Evolutionary conservation across 2,888 invertebrate genomes (phyloP), one percentile per base, ranked within the genome.

Genomic region (Drosophila cognata): DNA sequence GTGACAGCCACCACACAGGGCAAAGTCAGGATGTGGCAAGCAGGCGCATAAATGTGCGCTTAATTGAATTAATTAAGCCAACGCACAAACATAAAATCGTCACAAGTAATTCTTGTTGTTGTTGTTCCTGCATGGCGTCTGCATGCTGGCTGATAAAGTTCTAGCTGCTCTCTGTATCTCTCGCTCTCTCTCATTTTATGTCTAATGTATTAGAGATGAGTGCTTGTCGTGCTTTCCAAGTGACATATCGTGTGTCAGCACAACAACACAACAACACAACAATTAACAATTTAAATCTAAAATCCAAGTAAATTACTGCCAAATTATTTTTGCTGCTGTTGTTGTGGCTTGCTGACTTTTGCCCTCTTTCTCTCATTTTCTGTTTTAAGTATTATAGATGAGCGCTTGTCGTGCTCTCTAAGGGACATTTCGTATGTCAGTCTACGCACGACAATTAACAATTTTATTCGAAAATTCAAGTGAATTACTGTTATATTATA

Each of bases 51-150:
- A 84, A 87, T 86, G 87, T 78, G 84, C 82, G 87, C 84, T 78
- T 84, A 87, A 84, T 84, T 87, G 84, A 84, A 84, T 87, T 84
- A 84, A 84, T 84, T 84, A 84, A 84, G 87, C 76, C 84, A 84
- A 82, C 82, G 87, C 84, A 87, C 84, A 84, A 84, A 81, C 84
- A 84, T 84, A 84, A 84, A 84, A 86, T 82, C 84, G 84, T 84
- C 84, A 84, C 84, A 83, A 86, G 74, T 71, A 84, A 84, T 83
- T 81, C 65, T 70, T 82, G 69, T 28, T 74, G 38, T 48, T 75
- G 64, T 8, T 65, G 75, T 8, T 68, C 67, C 67, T 69, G 84
- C 41, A 81, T 85, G 86, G 60, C 69, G 79, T 73, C 71, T 74
- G 82, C 80, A 79, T 72, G 83, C 67, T 65, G 62, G 70, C 77